Evolutionary conservation across 2,888 invertebrate genomes (phyloP).

Genomic region (Meiosimyza decipiens): DNA sequence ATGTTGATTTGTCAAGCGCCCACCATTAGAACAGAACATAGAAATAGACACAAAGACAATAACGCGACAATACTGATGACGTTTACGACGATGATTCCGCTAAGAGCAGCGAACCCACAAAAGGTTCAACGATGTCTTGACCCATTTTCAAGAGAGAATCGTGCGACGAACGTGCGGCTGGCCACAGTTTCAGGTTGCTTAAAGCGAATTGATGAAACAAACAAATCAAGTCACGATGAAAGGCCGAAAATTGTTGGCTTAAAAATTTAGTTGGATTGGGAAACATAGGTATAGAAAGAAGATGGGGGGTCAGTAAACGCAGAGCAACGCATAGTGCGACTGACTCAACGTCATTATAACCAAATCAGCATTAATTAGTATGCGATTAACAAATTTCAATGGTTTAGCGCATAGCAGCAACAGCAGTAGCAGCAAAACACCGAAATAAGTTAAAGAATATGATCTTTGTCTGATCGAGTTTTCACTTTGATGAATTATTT

Average conservation of each 20-base stretch:
- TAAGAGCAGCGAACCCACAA: conserved; percentile 12
- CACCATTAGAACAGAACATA: too few relatives aligned
- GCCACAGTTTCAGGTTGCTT: background rate
- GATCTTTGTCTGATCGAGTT: too few relatives aligned
- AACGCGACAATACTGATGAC: too few relatives aligned
- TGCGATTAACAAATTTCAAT: conserved; percentile 9
- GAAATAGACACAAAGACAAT: too few relatives aligned
- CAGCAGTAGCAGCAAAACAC: too few relatives aligned
- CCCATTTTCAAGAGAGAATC: conserved; percentile 33
- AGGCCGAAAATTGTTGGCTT: background rate
- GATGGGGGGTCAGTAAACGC: background rate
- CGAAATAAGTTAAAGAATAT: too few relatives aligned
- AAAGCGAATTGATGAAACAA: conserved; percentile 9
- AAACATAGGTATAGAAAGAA: background rate
- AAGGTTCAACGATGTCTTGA: conserved; percentile 33
- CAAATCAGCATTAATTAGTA: conserved; percentile 29
- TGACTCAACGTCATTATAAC: conserved; percentile 20
- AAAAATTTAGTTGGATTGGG: background rate
- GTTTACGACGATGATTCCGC: too few relatives aligned
- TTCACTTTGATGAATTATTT: too few relatives aligned
- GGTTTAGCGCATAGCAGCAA: too few relatives aligned
- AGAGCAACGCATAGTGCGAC: background rate
- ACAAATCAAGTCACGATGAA: conserved; percentile 18
- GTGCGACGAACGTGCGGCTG: conserved; percentile 33
- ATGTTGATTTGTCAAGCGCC: too few relatives aligned